A percentile compares a stretch with the other conserved stretches of the same genome.
phyloP scores from a whole-genome alignment of 2,888 invertebrate genomes.

The Cerastis rubricosa region DNA sequence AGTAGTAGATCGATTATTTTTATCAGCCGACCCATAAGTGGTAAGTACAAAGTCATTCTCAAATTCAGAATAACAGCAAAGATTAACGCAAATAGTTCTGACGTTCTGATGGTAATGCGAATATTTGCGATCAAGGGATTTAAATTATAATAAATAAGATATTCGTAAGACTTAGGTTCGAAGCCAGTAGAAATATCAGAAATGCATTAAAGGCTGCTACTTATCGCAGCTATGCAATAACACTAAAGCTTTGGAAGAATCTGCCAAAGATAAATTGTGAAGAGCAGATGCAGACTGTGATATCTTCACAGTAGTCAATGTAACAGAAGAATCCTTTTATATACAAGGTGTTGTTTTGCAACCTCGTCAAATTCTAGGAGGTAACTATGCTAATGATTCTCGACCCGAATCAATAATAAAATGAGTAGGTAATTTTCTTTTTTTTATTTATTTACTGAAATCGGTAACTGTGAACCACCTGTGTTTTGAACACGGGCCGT shows the following conservation, averaged over 20 bases:
- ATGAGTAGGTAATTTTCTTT: too few relatives aligned
- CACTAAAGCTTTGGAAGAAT: constrained; percentile 37
- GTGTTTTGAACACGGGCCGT: too few relatives aligned
- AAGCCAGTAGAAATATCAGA: constrained; percentile 32
- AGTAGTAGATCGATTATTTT: constrained; percentile 13
- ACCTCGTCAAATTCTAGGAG: too few relatives aligned
- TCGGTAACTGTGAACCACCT: too few relatives aligned
- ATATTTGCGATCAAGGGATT: constrained; percentile 47
- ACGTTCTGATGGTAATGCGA: constrained; percentile 38
- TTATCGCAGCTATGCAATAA: constrained; percentile 45
- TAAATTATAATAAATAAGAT: constrained; percentile 50
- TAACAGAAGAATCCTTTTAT: constrained; percentile 31
- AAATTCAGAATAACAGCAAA: constrained; percentile 33
- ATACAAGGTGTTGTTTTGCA: too few relatives aligned
- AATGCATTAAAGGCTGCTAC: constrained; percentile 52
- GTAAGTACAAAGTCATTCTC: constrained; percentile 37
- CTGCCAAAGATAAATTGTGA: constrained; percentile 35
- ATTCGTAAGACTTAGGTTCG: constrained; percentile 38
- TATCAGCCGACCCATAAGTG: constrained; percentile 21
- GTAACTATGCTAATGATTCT: too few relatives aligned
- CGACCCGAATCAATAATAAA: too few relatives aligned
- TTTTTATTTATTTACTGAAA: too few relatives aligned
- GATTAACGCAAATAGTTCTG: constrained; percentile 35
- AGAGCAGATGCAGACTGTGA: constrained; percentile 23
- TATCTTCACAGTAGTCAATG: constrained; percentile 27